These are phyloP conservation scores for Cephus sareptanus DNA, from an alignment of 2,888 invertebrate species.

Conservation along the genomic window DNA sequence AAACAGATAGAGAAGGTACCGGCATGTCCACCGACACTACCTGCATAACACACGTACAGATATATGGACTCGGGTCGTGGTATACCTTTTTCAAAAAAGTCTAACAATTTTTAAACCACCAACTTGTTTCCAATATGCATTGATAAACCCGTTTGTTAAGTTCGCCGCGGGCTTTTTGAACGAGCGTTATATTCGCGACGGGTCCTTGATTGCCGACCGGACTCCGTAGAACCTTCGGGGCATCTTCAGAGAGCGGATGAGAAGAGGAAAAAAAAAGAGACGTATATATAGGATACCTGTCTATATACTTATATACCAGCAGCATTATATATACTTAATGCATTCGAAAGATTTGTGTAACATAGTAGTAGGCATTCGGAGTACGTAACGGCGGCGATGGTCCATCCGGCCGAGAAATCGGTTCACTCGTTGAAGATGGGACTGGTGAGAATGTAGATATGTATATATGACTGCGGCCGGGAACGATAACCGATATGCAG, in stretches of 20 bases:
- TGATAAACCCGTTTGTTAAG: constrained; percentile 48
- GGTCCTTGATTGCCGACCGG: constrained; percentile 31
- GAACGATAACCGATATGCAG: constrained; percentile 50
- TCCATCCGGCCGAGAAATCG: background rate
- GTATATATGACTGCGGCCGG: constrained; percentile 25
- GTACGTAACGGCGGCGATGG: background rate
- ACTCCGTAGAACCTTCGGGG: background rate
- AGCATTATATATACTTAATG: background rate
- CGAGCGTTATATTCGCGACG: background rate
- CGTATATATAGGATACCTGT: background rate
- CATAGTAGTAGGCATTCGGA: background rate
- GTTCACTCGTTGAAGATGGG: background rate
- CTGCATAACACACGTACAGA: background rate
- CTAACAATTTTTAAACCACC: constrained; percentile 45
- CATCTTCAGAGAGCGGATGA: background rate
- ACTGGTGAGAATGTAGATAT: background rate
- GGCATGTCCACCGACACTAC: background rate
- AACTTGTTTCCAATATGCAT: constrained; percentile 57
- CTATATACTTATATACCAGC: background rate
- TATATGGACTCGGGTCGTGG: background rate
- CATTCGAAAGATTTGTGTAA: background rate
- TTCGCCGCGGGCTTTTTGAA: constrained; percentile 23
- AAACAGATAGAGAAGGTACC: background rate
- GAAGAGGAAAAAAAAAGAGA: background rate
- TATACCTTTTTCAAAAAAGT: constrained; percentile 16